Conservation (phyloP, 2,797 vertebrate species). For the Telmatherina bonti region DNA sequence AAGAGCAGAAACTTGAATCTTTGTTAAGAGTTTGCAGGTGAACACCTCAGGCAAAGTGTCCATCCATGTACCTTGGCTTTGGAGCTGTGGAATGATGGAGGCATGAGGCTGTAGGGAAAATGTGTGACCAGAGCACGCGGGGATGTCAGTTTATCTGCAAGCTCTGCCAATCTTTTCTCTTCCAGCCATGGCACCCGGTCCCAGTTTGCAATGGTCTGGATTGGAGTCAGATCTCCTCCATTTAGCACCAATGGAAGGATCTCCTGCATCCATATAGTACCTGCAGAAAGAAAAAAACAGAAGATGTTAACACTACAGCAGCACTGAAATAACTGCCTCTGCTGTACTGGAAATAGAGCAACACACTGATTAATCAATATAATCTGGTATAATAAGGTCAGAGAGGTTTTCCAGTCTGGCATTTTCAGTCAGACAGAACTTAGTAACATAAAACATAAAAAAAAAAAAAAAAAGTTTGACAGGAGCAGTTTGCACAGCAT, state of each 20-base stretch:
- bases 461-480: too few species aligned
- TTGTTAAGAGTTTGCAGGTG: accelerated
- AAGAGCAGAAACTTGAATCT: neutral
- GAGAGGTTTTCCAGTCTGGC: too few species aligned
- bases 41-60: neutral
- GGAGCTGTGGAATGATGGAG: conserved; percentile 79
- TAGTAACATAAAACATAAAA: too few species aligned
- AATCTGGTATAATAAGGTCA: too few species aligned
- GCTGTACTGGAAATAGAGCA: too few species aligned
- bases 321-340: neutral
- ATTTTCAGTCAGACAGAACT: too few species aligned
- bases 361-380: too few species aligned
- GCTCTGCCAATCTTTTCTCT: conserved; percentile 61
- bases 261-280: conserved; percentile 87
- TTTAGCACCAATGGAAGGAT: conserved; percentile 84
- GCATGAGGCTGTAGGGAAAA: conserved; percentile 84
- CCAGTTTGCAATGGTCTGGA: conserved; percentile 75
- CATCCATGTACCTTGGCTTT: conserved; percentile 86
- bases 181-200: conserved; percentile 90
- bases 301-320: neutral
- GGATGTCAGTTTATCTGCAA: conserved; percentile 64
- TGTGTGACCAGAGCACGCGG: conserved; percentile 88
- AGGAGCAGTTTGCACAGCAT: too few species aligned
- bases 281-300: conserved; percentile 41
- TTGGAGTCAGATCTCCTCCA: conserved; percentile 79